A percentile compares a stretch with the other conserved stretches of the same genome.
Evolutionary conservation across 2,888 invertebrate genomes (phyloP).

Genomic region (Drosophila paranaensis): DNA sequence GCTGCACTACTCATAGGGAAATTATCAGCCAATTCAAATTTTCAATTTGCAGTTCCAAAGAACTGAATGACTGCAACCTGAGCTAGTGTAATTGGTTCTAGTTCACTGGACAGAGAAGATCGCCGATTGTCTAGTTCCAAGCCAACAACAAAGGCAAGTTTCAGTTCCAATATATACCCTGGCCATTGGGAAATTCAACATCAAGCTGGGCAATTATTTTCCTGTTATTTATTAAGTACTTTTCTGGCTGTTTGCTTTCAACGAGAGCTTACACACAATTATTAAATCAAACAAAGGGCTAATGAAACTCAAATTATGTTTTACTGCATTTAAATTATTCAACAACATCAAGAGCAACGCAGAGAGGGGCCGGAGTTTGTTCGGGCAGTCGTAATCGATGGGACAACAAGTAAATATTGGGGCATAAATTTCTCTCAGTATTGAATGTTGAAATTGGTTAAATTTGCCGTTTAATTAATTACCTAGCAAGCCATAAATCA

Average conservation of each 20-base stretch:
- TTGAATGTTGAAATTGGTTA: constrained; percentile 10
- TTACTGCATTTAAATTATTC: not conserved
- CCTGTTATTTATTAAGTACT: not conserved
- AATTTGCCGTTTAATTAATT: constrained; percentile 26
- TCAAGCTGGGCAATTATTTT: not conserved
- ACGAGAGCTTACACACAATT: not conserved
- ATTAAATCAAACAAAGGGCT: not conserved
- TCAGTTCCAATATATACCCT: not conserved
- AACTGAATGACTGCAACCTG: not conserved
- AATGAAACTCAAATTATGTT: constrained; percentile 8
- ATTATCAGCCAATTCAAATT: not conserved
- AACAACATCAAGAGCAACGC: not conserved
- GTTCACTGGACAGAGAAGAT: not conserved
- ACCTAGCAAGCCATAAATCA: constrained; percentile 7
- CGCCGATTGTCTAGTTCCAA: not conserved
- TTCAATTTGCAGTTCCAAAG: not conserved
- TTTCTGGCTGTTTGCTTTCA: not conserved
- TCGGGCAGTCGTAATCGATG: constrained; percentile 11
- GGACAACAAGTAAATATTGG: constrained; percentile 15
- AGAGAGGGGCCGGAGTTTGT: not conserved
- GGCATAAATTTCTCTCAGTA: not conserved
- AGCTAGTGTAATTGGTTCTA: not conserved
- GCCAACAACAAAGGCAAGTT: not conserved
- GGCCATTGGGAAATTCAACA: not conserved
- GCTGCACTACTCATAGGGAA: not conserved